Conservation (phyloP, 1,140 invertebrate species). For the Anastrepha obliqua region DNA sequence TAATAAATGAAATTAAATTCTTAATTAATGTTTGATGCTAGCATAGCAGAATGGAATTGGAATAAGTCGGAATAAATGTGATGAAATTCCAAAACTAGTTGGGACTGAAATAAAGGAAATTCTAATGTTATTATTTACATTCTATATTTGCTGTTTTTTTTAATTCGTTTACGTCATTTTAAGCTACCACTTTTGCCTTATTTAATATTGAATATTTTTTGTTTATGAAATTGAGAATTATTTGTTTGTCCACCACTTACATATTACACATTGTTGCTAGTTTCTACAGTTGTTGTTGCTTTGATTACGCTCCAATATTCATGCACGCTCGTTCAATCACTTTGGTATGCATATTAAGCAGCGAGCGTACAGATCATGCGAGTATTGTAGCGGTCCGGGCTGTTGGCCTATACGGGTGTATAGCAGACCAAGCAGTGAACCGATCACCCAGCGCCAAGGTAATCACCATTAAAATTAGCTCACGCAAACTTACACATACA, state of each 20-base stretch:
- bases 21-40: neutral
- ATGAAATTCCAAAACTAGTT: conserved; percentile 42
- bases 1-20: conserved; percentile 40
- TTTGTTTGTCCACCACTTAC: neutral
- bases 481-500: conserved; percentile 2
- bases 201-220: neutral
- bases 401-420: neutral
- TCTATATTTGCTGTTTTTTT: neutral
- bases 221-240: neutral
- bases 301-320: conserved; percentile 48
- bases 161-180: neutral
- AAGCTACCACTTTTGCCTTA: neutral
- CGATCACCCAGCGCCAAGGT: conserved; percentile 34
- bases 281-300: neutral
- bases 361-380: neutral
- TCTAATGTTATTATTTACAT: neutral
- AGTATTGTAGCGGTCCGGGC: no score
- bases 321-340: conserved; percentile 1
- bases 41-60: neutral
- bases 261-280: neutral
- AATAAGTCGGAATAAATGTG: neutral
- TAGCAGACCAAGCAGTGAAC: neutral
- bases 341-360: conserved; percentile 48
- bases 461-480: conserved; percentile 43
- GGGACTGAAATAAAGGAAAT: conserved; percentile 16